phyloP scores from a whole-genome alignment of 2,888 invertebrate species.

The Dexiosoma caninum region DNA sequence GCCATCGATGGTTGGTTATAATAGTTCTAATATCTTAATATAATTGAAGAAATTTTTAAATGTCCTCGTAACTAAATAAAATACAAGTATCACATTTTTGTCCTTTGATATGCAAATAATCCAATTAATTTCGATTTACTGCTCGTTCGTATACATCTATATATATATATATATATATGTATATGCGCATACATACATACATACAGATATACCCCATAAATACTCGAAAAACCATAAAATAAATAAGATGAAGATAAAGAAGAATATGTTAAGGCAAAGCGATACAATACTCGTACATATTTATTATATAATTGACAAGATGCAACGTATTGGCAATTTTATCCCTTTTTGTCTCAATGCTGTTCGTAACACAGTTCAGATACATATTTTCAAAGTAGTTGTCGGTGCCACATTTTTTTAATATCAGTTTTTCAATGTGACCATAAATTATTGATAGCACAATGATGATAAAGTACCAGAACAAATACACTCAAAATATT shows the following conservation, averaged over 20 bases:
- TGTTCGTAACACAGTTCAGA: not conserved
- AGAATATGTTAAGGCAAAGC: not conserved
- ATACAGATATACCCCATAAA: not conserved
- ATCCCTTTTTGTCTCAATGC: not conserved
- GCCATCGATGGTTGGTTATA: not conserved
- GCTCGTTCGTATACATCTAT: not conserved
- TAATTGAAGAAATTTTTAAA: not conserved
- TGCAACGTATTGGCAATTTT: constrained; percentile 22
- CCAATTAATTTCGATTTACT: constrained; percentile 42
- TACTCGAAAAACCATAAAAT: not conserved
- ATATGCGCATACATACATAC: not conserved
- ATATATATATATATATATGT: too few relatives aligned
- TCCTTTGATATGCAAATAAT: constrained; percentile 47
- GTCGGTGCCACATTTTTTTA: not conserved
- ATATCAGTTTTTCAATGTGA: not conserved
- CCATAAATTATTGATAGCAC: constrained; percentile 46
- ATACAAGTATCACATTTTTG: not conserved
- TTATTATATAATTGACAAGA: not conserved
- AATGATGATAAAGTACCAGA: constrained; percentile 23
- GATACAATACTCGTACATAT: constrained; percentile 9
- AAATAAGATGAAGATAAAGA: not conserved
- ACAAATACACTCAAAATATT: too few relatives aligned
- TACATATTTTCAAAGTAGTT: not conserved
- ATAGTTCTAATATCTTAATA: not conserved
- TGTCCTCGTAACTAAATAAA: constrained; percentile 23